Evolutionary conservation across 1,140 invertebrate species (phyloP).

Genomic region (Drosophila kepulauana): DNA sequence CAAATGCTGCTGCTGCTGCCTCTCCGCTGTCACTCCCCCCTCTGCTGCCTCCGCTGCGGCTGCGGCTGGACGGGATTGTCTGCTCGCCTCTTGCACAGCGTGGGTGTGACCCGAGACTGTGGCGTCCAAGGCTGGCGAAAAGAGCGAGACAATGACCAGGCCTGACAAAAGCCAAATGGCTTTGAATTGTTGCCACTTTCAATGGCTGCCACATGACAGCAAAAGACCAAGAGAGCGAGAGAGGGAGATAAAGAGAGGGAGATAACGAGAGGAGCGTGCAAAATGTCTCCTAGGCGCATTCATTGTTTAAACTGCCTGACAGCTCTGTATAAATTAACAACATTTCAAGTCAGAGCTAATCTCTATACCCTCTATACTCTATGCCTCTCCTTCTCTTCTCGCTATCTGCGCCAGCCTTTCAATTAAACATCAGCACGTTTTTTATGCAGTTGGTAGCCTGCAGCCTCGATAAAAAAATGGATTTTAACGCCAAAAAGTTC

Average conservation of each 20-base stretch:
- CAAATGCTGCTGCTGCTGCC: conserved; percentile 26
- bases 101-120: conserved; percentile 65
- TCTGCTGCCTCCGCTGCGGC: conserved; percentile 14
- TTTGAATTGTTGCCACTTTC: conserved; percentile 28
- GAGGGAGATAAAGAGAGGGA: neutral
- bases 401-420: conserved; percentile 56
- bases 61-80: conserved; percentile 32
- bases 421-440: conserved; percentile 72
- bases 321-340: conserved; percentile 21
- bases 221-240: neutral
- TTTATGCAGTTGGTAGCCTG: conserved; percentile 19
- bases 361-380: neutral
- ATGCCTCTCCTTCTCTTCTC: conserved; percentile 1
- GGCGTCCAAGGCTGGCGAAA: conserved; percentile 10
- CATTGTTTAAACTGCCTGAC: conserved; percentile 15
- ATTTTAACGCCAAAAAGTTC: conserved; percentile 69
- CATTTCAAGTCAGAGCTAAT: conserved; percentile 7
- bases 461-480: conserved; percentile 43
- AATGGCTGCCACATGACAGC: neutral
- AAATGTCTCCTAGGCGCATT: conserved; percentile 6
- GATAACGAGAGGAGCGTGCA: neutral
- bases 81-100: conserved; percentile 13
- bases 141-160: conserved; percentile 12
- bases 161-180: conserved; percentile 47
- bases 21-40: too few relatives aligned